Evolutionary conservation across 2,113 vertebrate genomes (phyloP).

Genomic region (Heterotis niloticus): DNA sequence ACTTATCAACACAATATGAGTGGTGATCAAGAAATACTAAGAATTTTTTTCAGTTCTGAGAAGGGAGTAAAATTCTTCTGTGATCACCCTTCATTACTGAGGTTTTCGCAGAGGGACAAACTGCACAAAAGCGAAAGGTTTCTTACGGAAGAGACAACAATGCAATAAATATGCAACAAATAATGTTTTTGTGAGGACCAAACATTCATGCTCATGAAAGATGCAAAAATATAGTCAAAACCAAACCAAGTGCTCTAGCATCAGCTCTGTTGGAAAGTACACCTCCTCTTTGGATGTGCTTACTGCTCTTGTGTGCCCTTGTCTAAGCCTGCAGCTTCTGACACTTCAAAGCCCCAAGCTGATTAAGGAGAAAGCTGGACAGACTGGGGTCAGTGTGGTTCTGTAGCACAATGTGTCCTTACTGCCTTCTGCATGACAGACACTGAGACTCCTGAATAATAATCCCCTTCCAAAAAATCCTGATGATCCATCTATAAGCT

Average conservation of each 20-base stretch:
- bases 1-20: too few species aligned
- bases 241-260: neutral
- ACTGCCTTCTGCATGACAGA: constrained; percentile 30
- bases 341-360: constrained; percentile 47
- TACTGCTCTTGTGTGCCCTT: neutral
- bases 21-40: too few species aligned
- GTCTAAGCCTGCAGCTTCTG: neutral
- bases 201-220: neutral
- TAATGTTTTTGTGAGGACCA: neutral
- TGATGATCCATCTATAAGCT: constrained; percentile 18
- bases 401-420: constrained; percentile 58
- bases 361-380: constrained; percentile 51
- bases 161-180: too few species aligned
- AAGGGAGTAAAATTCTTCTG: too few species aligned
- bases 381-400: constrained; percentile 47
- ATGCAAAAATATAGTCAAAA: neutral
- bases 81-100: too few species aligned
- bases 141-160: too few species aligned
- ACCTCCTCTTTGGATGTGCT: neutral
- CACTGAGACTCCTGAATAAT: constrained; percentile 34
- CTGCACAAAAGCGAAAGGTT: too few species aligned
- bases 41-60: too few species aligned
- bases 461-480: constrained; percentile 43
- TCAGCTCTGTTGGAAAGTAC: too few species aligned
- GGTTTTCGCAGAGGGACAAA: too few species aligned